phyloP scores from a whole-genome alignment of 2,888 invertebrate species.

The Oithona nana region DNA sequence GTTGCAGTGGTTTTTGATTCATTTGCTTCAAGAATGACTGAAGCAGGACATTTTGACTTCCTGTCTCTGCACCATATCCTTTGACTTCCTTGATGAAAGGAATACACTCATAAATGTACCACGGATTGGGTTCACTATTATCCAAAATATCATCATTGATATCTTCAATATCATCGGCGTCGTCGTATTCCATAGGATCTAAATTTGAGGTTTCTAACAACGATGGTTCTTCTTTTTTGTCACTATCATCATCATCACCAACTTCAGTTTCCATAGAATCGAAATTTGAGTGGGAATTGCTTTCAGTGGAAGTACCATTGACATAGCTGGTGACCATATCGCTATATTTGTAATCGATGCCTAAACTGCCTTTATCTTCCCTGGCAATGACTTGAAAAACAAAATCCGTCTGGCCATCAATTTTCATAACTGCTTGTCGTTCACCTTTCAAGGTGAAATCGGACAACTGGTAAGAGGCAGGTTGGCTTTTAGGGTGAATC shows the following conservation, averaged over 20 bases:
- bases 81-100: not conserved
- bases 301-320: not conserved
- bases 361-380: slow-evolving; percentile 10
- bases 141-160: not conserved
- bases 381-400: slow-evolving; percentile 16
- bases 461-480: slow-evolving; percentile 8
- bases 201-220: not conserved
- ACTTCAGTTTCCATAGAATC: not conserved
- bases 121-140: not conserved
- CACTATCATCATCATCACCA: not conserved
- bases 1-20: not conserved
- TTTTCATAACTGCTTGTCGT: not conserved
- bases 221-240: not conserved
- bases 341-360: slow-evolving; percentile 14
- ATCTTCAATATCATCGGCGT: not conserved
- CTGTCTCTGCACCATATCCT: not conserved
- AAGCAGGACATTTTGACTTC: not conserved
- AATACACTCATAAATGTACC: slow-evolving; percentile 3
- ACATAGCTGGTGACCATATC: not conserved
- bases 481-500: not conserved
- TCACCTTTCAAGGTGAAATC: slow-evolving; percentile 13
- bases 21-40: not conserved
- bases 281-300: too few relatives aligned
- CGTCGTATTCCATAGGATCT: not conserved
- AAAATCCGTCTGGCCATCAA: not conserved